These are phyloP conservation scores for Pangasius krempfi DNA, from an alignment of 2,797 vertebrate genomes.

Conservation along the genomic window DNA sequence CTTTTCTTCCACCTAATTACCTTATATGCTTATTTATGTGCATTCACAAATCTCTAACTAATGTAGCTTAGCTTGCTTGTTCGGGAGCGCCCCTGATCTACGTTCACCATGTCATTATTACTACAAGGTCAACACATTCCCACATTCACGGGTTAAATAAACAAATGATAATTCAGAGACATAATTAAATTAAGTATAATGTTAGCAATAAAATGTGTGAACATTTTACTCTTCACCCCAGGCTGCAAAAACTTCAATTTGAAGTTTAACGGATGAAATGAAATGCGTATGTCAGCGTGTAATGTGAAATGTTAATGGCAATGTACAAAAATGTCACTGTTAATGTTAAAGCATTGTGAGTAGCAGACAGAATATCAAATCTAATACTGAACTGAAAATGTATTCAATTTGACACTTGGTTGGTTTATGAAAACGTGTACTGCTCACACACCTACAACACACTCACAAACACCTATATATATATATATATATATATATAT, in stretches of 20 bases:
- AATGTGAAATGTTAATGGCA: not conserved
- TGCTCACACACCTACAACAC: not conserved
- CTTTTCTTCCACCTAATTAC: not conserved
- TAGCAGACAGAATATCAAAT: not conserved
- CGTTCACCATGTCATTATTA: not conserved
- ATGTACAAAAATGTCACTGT: not conserved
- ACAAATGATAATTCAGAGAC: not conserved
- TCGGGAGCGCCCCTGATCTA: not conserved
- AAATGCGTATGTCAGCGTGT: not conserved
- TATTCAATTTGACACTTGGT: not conserved
- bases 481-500: not conserved
- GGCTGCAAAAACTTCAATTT: not conserved
- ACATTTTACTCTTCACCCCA: not conserved
- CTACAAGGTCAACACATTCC: not conserved
- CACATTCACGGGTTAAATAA: not conserved
- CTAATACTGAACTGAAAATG: not conserved
- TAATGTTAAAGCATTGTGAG: not conserved
- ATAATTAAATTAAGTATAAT: not conserved
- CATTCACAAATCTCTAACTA: not conserved
- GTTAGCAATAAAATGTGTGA: not conserved
- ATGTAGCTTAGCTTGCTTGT: not conserved
- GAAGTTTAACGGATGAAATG: not conserved
- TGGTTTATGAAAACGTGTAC: not conserved
- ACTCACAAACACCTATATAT: not conserved
- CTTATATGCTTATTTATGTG: not conserved